Conservation (phyloP, 2,888 invertebrate genomes). For the Drosophila austrosaltans region DNA sequence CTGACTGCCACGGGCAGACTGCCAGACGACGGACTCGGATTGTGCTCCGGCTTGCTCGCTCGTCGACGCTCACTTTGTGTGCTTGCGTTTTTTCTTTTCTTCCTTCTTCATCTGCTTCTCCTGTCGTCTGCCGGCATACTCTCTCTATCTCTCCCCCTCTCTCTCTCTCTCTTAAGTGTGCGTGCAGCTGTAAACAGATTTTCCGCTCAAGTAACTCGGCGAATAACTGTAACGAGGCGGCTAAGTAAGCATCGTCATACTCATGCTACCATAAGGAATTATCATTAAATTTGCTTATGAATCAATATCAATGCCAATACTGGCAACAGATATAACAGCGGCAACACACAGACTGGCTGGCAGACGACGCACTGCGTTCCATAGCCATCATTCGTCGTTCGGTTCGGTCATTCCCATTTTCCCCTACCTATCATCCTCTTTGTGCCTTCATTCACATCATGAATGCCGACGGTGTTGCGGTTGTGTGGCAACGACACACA, state of each 20-base stretch:
- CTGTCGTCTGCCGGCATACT: slow-evolving; percentile 3
- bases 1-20: slow-evolving; percentile 22
- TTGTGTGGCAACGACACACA: slow-evolving; percentile 78
- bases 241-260: slow-evolving; percentile 42
- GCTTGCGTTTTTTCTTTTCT: slow-evolving; percentile 28
- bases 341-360: slow-evolving; percentile 18
- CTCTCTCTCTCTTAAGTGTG: slow-evolving; percentile 64
- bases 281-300: slow-evolving; percentile 77
- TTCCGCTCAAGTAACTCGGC: slow-evolving; percentile 74
- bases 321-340: slow-evolving; percentile 22
- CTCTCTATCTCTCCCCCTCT: slow-evolving; percentile 24
- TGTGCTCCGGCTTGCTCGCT: not conserved
- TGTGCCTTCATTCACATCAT: slow-evolving; percentile 31
- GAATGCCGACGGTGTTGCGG: slow-evolving; percentile 67
- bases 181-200: slow-evolving; percentile 80
- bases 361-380: slow-evolving; percentile 29
- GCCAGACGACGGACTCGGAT: slow-evolving; percentile 27
- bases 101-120: slow-evolving; percentile 14
- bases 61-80: slow-evolving; percentile 6
- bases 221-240: slow-evolving; percentile 74
- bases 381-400: slow-evolving; percentile 16
- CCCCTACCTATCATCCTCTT: not conserved
- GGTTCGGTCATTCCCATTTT: not conserved
- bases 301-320: slow-evolving; percentile 71
- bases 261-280: slow-evolving; percentile 46